Evolutionary conservation across 1,140 invertebrate genomes (phyloP).

Genomic region (Drosophila elegans): DNA sequence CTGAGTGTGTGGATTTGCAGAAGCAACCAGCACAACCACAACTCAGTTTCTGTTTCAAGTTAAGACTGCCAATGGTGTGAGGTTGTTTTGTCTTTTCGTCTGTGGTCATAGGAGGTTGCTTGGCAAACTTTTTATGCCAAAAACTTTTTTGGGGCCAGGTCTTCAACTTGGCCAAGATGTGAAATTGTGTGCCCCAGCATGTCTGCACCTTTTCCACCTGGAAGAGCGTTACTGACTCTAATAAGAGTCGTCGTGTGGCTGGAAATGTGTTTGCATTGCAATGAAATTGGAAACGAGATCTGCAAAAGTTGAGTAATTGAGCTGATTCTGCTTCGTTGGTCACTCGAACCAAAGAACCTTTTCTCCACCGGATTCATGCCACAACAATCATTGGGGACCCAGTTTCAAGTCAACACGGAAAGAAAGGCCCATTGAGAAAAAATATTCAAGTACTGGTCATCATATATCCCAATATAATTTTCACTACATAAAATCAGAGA

Average conservation of each 20-base stretch:
- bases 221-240: slow-evolving; percentile 27
- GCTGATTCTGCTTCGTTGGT: slow-evolving; percentile 59
- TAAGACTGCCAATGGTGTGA: slow-evolving; percentile 42
- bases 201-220: slow-evolving; percentile 53
- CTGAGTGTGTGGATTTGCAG: slow-evolving; percentile 31
- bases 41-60: slow-evolving; percentile 32
- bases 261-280: slow-evolving; percentile 62
- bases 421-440: slow-evolving; percentile 6
- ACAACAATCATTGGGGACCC: slow-evolving; percentile 50
- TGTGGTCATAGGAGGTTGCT: slow-evolving; percentile 33
- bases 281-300: slow-evolving; percentile 60
- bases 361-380: slow-evolving; percentile 44
- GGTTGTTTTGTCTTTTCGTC: slow-evolving; percentile 60
- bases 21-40: slow-evolving; percentile 28
- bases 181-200: slow-evolving; percentile 15
- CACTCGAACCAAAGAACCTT: slow-evolving; percentile 24
- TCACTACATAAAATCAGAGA: too few relatives aligned
- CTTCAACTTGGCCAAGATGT: slow-evolving; percentile 40
- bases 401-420: neutral
- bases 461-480: neutral
- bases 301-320: slow-evolving; percentile 68
- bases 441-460: neutral
- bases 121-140: slow-evolving; percentile 42
- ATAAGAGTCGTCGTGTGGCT: slow-evolving; percentile 43
- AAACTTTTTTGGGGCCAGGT: slow-evolving; percentile 43